Percentiles rank a stretch among this genome's conserved stretches.
Conservation (phyloP, 2,797 vertebrate species). For the Adelosebastes latens region DNA sequence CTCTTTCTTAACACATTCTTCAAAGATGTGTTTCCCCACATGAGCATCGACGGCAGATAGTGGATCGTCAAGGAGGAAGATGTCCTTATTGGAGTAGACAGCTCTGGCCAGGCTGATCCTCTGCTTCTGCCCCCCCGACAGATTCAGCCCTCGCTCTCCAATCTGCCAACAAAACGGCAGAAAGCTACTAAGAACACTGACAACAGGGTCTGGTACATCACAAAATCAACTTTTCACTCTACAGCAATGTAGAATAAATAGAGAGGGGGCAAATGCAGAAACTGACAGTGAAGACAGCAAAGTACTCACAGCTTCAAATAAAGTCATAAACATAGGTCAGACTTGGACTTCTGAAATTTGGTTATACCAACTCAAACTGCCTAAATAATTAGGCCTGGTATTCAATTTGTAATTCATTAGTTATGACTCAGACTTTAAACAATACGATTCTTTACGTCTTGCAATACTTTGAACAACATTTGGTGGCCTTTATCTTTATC, state of each 20-base stretch:
- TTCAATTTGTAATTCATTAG: not conserved
- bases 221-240: not conserved
- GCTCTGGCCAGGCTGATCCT: conserved; percentile 84
- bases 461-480: not conserved
- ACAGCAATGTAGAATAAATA: not conserved
- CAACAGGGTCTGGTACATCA: not conserved
- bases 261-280: not conserved
- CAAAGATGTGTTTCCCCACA: conserved; percentile 85
- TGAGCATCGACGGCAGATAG: conserved; percentile 85
- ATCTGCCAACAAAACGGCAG: conserved; percentile 73
- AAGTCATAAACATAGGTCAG: not conserved
- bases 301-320: not conserved
- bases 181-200: not conserved
- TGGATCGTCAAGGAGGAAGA: conserved; percentile 86
- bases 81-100: conserved; percentile 82
- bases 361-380: not conserved
- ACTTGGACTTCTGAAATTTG: not conserved
- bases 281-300: not conserved
- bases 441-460: not conserved
- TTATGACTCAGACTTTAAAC: not conserved
- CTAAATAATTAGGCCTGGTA: not conserved
- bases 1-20: conserved; percentile 83
- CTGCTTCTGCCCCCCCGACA: conserved; percentile 89
- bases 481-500: not conserved
- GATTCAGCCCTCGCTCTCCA: conserved; percentile 84